Base-by-base conservation (phyloP, 2,113 vertebrate genomes). In the Patagioenas fasciata region DNA sequence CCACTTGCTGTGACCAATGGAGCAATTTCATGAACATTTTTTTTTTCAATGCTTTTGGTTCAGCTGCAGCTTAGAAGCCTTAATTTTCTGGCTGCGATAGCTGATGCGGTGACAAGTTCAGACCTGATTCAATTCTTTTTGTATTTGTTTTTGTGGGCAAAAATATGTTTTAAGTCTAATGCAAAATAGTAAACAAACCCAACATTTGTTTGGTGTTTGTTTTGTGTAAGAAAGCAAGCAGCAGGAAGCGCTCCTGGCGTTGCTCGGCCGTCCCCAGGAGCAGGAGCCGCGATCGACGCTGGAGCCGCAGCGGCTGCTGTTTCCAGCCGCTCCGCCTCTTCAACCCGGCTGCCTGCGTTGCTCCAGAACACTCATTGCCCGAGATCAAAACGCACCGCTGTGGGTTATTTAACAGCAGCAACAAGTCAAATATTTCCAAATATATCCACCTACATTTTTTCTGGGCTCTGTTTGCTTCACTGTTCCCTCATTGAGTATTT, bases 401-500 rank as follows among this genome's bases (percentile, higher is more conserved):
- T 28, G 64, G 0, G 3, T 4, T 38, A 83, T 26, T 23, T 6
- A 70, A 36, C 12, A 50, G 24, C 21, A 24, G 18, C 48, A 25
- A 38, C 25, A 53, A 44, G 19, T 31, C 36, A 44, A 25, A 7
- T 62, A 18, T 66, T 80, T 79, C 53, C 32, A 32, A 65, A 51
- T 42, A 15, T 21, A 42, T 57, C 57, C n/a, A 29, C 51, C 54
- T 56, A 0, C 18, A 2, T 57, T 80, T 79, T 38, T 32, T 25
- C 66, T 58, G 38, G 40, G 40, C 40, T 10, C 67, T 53, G 36
- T 57, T 65, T 50, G 19, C 57, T 57, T 74, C 1, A 16, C 67
- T 67, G 31, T 56, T 74, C 28, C 62, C 44, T 74, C 40, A 12
- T 11, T 5, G n/a, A 0, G 0, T 1, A 1, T 75, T 58, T 85